These are phyloP conservation scores for Blera fallax DNA, from an alignment of 2,888 invertebrate genomes.

Conservation along the genomic window DNA sequence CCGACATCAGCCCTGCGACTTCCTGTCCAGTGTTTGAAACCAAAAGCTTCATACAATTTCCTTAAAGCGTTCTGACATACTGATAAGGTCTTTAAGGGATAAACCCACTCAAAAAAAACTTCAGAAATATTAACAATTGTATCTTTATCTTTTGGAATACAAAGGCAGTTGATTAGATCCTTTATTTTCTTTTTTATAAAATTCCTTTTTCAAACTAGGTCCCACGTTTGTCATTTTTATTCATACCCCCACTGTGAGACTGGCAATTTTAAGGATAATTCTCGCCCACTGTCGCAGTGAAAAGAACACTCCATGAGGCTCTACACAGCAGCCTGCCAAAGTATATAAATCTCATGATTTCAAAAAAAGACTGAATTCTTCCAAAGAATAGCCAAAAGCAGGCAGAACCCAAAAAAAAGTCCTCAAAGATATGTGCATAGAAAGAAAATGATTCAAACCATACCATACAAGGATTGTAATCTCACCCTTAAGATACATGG, in stretches of 20 bases:
- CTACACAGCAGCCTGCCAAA: conserved; percentile 12
- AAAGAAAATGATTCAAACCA: conserved; percentile 1
- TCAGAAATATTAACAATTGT: too few species aligned
- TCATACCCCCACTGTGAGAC: background rate
- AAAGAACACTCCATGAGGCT: background rate
- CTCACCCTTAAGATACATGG: conserved; percentile 32
- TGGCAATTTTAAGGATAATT: background rate
- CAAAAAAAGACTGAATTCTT: background rate
- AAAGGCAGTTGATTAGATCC: background rate
- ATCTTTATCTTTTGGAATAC: too few species aligned
- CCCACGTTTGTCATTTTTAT: background rate
- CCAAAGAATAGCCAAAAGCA: background rate
- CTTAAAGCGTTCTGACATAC: too few species aligned
- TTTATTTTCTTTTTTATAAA: background rate
- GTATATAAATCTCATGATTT: conserved; percentile 20
- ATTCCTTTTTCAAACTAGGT: background rate
- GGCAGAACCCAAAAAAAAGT: background rate
- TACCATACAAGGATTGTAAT: conserved; percentile 38
- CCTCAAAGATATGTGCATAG: background rate
- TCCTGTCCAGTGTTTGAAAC: too few species aligned
- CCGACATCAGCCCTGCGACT: too few species aligned
- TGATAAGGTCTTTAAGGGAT: too few species aligned
- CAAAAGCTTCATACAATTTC: too few species aligned
- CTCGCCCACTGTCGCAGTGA: background rate
- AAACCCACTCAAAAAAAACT: too few species aligned